Evolutionary conservation across 2,797 vertebrate species (phyloP).

Genomic region (Dromococcyx pavoninus): DNA sequence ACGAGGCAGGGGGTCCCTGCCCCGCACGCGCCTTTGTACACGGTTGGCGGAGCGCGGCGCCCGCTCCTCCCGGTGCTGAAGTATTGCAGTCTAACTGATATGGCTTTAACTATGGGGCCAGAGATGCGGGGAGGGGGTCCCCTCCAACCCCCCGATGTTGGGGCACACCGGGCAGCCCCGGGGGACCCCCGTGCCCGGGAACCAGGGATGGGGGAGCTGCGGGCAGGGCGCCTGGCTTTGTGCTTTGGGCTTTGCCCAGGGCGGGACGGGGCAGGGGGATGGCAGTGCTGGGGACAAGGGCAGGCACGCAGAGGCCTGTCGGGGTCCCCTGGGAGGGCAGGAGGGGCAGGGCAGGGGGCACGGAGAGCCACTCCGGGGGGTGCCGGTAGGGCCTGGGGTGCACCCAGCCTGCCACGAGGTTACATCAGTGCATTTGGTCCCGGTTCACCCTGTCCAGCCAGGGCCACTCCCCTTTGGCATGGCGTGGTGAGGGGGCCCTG

Average conservation of each 20-base stretch:
- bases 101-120: slow-evolving; percentile 93
- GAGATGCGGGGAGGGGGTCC: slow-evolving; percentile 55
- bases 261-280: slow-evolving; percentile 35
- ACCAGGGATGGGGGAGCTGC: slow-evolving; percentile 49
- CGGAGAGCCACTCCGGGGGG: background rate
- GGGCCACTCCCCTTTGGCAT: slow-evolving; percentile 58
- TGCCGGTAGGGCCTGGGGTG: background rate
- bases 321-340: slow-evolving; percentile 20
- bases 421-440: slow-evolving; percentile 71
- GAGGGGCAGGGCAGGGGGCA: background rate
- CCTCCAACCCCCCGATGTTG: slow-evolving; percentile 41
- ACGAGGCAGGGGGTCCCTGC: slow-evolving; percentile 44
- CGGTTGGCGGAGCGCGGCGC: slow-evolving; percentile 42
- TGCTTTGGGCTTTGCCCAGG: slow-evolving; percentile 63
- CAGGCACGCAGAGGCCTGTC: background rate
- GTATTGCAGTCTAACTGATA: slow-evolving; percentile 98
- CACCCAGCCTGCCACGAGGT: slow-evolving; percentile 40
- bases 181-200: slow-evolving; percentile 52
- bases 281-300: slow-evolving; percentile 57
- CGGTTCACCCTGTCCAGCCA: slow-evolving; percentile 36
- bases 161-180: slow-evolving; percentile 27
- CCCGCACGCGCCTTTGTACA: slow-evolving; percentile 64
- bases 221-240: slow-evolving; percentile 68
- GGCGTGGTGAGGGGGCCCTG: slow-evolving; percentile 21
- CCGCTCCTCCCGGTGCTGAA: slow-evolving; percentile 67